These are phyloP conservation scores for Porphyrio hochstetteri DNA, from an alignment of 2,113 vertebrate species.

Conservation along the genomic window DNA sequence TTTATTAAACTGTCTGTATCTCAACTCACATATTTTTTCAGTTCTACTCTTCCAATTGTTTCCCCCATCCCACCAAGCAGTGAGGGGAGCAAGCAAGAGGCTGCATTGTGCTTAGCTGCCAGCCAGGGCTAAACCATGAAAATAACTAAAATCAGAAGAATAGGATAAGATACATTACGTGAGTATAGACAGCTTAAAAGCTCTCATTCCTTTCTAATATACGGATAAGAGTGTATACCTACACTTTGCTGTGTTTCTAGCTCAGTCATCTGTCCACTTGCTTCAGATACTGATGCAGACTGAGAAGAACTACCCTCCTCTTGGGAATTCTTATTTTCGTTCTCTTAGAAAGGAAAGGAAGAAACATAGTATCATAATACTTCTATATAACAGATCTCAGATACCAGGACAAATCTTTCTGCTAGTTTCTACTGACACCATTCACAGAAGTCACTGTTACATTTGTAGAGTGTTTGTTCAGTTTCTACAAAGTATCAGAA, in stretches of 20 bases:
- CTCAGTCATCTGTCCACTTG: not conserved
- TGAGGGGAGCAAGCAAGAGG: too few species aligned
- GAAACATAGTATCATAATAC: not conserved
- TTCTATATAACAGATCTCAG: not conserved
- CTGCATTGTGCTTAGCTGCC: too few species aligned
- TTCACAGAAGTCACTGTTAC: not conserved
- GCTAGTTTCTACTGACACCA: not conserved
- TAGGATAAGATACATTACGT: too few species aligned
- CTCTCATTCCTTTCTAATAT: too few species aligned
- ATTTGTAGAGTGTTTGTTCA: not conserved
- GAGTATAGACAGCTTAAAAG: too few species aligned
- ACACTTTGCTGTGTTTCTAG: conserved; percentile 61
- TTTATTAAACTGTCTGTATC: too few species aligned
- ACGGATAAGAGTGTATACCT: conserved; percentile 24
- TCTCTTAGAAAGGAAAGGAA: not conserved
- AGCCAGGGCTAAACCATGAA: too few species aligned
- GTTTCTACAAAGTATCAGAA: not conserved
- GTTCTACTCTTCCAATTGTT: too few species aligned
- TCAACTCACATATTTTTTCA: too few species aligned
- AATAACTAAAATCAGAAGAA: too few species aligned
- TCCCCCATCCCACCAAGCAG: too few species aligned
- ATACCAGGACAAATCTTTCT: not conserved
- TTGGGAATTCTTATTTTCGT: conserved; percentile 5
- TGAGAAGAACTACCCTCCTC: not conserved
- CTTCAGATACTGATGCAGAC: conserved; percentile 11